These are phyloP conservation scores for Hesperophylax magnus DNA, from an alignment of 1,140 invertebrate genomes.

Conservation along the genomic window DNA sequence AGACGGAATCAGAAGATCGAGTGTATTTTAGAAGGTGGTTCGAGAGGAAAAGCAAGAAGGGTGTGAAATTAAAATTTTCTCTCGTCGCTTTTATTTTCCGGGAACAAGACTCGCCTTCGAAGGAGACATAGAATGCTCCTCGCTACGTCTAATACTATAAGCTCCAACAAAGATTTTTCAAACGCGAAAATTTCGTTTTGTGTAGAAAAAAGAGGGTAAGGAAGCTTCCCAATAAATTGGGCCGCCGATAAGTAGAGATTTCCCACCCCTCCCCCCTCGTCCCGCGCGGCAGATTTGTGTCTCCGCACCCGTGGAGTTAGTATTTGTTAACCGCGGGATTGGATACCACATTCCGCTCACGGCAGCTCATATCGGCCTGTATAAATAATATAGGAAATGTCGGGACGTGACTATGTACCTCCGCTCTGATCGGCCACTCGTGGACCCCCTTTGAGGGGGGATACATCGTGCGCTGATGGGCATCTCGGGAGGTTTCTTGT, in stretches of 20 bases:
- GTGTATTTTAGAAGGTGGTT: constrained; percentile 20
- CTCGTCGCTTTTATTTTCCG: constrained; percentile 4
- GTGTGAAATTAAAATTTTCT: background rate
- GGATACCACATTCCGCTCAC: constrained; percentile 23
- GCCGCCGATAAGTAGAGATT: constrained; percentile 32
- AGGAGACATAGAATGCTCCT: background rate
- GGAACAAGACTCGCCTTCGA: background rate
- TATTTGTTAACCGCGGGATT: constrained; percentile 32
- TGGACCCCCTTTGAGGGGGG: background rate
- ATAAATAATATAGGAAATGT: constrained; percentile 35
- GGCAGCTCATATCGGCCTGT: constrained; percentile 11
- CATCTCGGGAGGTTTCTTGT: background rate
- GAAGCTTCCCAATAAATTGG: constrained; percentile 35
- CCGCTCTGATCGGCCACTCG: background rate
- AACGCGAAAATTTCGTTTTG: constrained; percentile 24
- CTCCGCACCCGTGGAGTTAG: constrained; percentile 15
- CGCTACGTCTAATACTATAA: background rate
- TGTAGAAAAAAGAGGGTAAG: constrained; percentile 24
- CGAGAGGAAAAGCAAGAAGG: background rate
- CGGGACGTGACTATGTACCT: constrained; percentile 3
- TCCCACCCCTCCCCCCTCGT: background rate
- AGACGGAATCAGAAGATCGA: background rate
- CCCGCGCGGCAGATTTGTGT: background rate
- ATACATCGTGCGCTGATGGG: no score
- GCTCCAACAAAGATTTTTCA: constrained; percentile 8